Percentiles rank a stretch among this genome's conserved stretches.
Conservation (phyloP, 1,140 invertebrate genomes). For the Tetranychus urticae region DNA sequence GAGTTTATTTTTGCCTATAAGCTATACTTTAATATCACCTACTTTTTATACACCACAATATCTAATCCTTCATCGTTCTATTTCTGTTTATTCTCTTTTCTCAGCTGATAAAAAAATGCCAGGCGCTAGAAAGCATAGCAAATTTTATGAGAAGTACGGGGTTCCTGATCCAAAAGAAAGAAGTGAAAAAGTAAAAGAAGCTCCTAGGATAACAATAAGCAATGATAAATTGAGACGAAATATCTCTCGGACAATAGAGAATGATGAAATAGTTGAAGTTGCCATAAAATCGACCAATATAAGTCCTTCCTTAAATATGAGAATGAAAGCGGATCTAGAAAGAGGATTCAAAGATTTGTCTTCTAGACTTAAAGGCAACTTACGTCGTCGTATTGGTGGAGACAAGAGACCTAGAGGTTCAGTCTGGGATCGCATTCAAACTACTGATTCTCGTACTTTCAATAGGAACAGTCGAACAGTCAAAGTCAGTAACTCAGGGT, state of each 20-base stretch:
- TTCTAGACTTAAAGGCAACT: no score
- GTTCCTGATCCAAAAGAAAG: no score
- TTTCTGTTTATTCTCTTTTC: not conserved
- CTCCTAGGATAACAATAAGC: not conserved
- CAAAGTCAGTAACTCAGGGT: no score
- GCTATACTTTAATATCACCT: not conserved
- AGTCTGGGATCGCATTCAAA: no score
- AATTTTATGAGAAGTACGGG: not conserved
- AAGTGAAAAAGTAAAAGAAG: not conserved
- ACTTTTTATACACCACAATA: no score
- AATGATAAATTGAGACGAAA: not conserved
- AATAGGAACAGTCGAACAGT: no score
- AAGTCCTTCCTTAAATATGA: not conserved
- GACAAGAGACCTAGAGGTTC: no score
- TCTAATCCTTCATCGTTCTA: no score
- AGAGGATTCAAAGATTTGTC: not conserved
- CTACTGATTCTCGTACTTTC: no score
- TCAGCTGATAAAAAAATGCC: not conserved
- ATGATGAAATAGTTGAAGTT: not conserved
- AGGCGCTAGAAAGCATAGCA: not conserved
- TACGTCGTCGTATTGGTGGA: no score
- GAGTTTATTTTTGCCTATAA: conserved; percentile 15
- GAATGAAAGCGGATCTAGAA: conserved; percentile 1
- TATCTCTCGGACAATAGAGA: not conserved
- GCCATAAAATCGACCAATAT: not conserved